Evolutionary conservation across 2,797 vertebrate species (phyloP), one percentile per base, ranked within the genome.

Genomic region (Clangula hyemalis): DNA sequence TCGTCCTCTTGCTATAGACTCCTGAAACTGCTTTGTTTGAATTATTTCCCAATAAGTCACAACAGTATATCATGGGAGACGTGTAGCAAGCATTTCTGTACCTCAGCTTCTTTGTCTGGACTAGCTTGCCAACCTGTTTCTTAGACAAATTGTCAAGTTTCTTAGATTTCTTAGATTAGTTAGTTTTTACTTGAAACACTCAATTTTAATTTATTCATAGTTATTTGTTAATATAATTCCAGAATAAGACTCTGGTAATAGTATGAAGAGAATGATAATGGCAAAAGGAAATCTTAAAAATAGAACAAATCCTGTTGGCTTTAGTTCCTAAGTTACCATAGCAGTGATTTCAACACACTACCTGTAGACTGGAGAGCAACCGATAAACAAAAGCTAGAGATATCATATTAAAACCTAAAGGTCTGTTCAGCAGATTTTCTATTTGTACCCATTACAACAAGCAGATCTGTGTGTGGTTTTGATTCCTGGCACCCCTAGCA

Each of bases 321-420:
- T 69, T 83, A 10, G 1, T 57, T 56, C 25, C 0, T 2, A 87
- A 75, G 71, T 94, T 97, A 73, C 95, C 75, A 93, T 82, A 93
- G 94, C 90, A 96, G 93, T 75, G 0, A 82, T 69, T 83, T 62
- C 58, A 78, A 62, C 64, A 47, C 27, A 25, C 14, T 70, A 91
- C 78, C 73, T 93, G 70, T 71, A 60, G 41, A 38, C 70, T 60
- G 57, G 56, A 81, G 51, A 89, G 68, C 61, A 91, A 89, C 27
- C 76, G 69, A 89, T 80, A 91, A 90, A 91, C 76, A 93, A 90
- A 92, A 69, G 20, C 58, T 49, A 45, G 41, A 80, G 49, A 77
- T 60, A 71, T 68, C 16, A 43, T 30, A 47, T 49, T 91, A 76
- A 85, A 91, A 54, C 20, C 79, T 24, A 22, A 27, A 89, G 54